Percentiles rank a stretch among this genome's conserved stretches.
Evolutionary conservation across 2,888 invertebrate genomes (phyloP).

Genomic region (Lochmaea crataegi): DNA sequence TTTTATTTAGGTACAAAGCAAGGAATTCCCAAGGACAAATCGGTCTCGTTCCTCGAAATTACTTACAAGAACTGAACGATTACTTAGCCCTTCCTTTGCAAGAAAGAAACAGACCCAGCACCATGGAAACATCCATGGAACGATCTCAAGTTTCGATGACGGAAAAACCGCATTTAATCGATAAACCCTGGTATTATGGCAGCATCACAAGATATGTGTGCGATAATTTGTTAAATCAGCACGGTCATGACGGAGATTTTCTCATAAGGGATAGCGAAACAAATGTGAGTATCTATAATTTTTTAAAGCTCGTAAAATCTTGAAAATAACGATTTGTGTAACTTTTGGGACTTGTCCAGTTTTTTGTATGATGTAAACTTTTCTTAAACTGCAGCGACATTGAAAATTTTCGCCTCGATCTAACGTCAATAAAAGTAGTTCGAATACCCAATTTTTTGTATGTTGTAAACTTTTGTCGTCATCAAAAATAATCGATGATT

Average conservation of each 20-base stretch:
- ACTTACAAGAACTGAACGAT: slow-evolving; percentile 91
- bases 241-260: slow-evolving; percentile 98
- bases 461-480: too few species aligned
- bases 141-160: slow-evolving; percentile 60
- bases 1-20: slow-evolving; percentile 77
- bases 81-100: slow-evolving; percentile 88
- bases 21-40: slow-evolving; percentile 92
- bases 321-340: too few species aligned
- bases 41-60: slow-evolving; percentile 95
- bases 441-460: too few species aligned
- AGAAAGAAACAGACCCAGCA: slow-evolving; percentile 63
- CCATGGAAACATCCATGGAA: slow-evolving; percentile 62
- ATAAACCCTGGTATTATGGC: slow-evolving; percentile 98
- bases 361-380: too few species aligned
- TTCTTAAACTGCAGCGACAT: too few species aligned
- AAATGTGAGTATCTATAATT: slow-evolving; percentile 77
- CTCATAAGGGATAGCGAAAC: slow-evolving; percentile 99
- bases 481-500: too few species aligned
- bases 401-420: too few species aligned
- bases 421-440: too few species aligned
- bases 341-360: too few species aligned
- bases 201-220: slow-evolving; percentile 95
- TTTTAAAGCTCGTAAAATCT: background rate
- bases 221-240: slow-evolving; percentile 93
- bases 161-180: slow-evolving; percentile 78